Percentiles rank a stretch among this genome's conserved stretches.
These are phyloP conservation scores for Trichacis sp. DNA, from an alignment of 2,888 invertebrate species.

Conservation along the genomic window DNA sequence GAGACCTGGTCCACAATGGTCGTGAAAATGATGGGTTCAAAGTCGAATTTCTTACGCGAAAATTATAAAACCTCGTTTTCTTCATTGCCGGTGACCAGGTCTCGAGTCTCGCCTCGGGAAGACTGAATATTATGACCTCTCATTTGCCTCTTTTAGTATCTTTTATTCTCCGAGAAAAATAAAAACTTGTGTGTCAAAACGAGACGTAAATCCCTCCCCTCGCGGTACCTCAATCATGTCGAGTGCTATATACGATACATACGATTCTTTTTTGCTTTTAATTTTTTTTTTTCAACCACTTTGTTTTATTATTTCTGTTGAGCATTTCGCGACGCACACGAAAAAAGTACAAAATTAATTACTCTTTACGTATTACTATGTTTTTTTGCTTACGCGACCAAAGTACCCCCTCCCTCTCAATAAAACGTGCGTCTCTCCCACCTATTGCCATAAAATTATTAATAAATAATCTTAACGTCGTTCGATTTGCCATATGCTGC, in stretches of 20 bases:
- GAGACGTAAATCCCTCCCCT: slow-evolving; percentile 36
- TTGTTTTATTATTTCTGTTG: slow-evolving; percentile 49
- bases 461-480: slow-evolving; percentile 37
- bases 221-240: slow-evolving; percentile 31
- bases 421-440: slow-evolving; percentile 19
- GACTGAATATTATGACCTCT: slow-evolving; percentile 39
- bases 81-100: slow-evolving; percentile 26
- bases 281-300: too few species aligned
- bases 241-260: slow-evolving; percentile 37
- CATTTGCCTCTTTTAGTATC: slow-evolving; percentile 19
- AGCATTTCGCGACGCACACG: slow-evolving; percentile 66
- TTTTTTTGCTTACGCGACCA: slow-evolving; percentile 46
- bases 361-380: slow-evolving; percentile 53
- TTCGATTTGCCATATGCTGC: slow-evolving; percentile 19
- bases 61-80: background rate
- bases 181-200: slow-evolving; percentile 26
- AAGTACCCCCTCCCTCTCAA: slow-evolving; percentile 40
- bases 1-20: slow-evolving; percentile 32
- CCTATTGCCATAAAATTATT: slow-evolving; percentile 41
- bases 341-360: slow-evolving; percentile 67
- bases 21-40: background rate
- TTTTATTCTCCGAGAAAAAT: slow-evolving; percentile 23
- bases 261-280: slow-evolving; percentile 31
- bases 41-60: background rate
- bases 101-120: slow-evolving; percentile 49